Evolutionary conservation across 37 sponge, comb jelly and placozoan genomes (phyloP), one percentile per base, ranked within the genome.

Genomic region (Cliona cf. orientalis): DNA sequence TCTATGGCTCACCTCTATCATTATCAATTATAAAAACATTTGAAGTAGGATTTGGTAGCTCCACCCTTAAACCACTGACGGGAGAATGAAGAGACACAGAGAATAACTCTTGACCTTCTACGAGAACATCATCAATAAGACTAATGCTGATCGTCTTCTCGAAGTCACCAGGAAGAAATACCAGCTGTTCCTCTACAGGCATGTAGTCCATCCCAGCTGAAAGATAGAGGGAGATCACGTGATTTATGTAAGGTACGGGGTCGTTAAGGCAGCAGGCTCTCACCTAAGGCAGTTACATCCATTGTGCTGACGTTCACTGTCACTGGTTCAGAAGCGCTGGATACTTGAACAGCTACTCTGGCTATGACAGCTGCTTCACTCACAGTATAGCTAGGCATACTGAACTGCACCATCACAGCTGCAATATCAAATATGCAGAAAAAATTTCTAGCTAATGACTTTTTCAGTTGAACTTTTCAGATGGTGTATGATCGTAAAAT

Each of bases 261-360:
- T 19, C 53, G 14, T 14, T 19, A 9, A 49, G 14, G 14, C 53
- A 49, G 14, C 53, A 49, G 14, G 14, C 32, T 36, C 66, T 35
- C 25, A 72, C 73, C 73, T 72, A 32, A 3, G 14, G 73, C 73
- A 43, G 73, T 72, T 72, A 29, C 53, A 42, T 42, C 46, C 34
- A 53, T 55, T 29, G 73, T 72, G 4, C 2, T 42, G 7, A 69
- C 41, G n/a, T n/a, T n/a, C n/a, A n/a, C n/a, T n/a, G n/a, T n/a
- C n/a, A n/a, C n/a, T n/a, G n/a, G n/a, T n/a, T n/a, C n/a, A n/a
- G n/a, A n/a, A 49, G 9, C 53, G 14, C 53, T 49, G 5, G 46
- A 43, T 11, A 53, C 5, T 42, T 43, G 22, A 19, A 53, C 2
- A 17, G 73, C 29, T 49, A n/a, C n/a, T n/a, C 34, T 26, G 5